A percentile compares a stretch with the other conserved stretches of the same genome.
Conservation (phyloP, 1,140 invertebrate species). For the Drosophila azteca region DNA sequence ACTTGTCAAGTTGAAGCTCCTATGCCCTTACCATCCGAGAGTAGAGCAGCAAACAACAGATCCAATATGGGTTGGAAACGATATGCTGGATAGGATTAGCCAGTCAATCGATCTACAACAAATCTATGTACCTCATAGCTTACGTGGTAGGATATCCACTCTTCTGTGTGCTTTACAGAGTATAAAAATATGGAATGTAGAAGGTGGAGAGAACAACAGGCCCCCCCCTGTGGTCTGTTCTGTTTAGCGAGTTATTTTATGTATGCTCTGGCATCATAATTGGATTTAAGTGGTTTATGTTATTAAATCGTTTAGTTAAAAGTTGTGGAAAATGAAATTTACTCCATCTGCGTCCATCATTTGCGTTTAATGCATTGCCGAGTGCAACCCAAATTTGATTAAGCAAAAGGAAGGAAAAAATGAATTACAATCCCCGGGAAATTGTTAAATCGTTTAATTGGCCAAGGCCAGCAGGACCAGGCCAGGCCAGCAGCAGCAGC, state of each 20-base stretch:
- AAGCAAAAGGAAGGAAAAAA: slow-evolving; percentile 3
- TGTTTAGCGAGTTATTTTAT: not conserved
- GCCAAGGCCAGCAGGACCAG: not conserved
- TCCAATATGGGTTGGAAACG: too few relatives aligned
- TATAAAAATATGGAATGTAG: too few relatives aligned
- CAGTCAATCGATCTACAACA: too few relatives aligned
- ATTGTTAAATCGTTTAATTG: slow-evolving; percentile 44
- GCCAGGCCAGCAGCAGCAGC: too few relatives aligned
- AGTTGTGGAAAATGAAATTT: slow-evolving; percentile 16
- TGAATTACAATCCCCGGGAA: slow-evolving; percentile 23
- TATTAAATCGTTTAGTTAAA: slow-evolving; percentile 35
- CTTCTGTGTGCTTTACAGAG: too few relatives aligned
- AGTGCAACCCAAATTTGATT: slow-evolving; percentile 33
- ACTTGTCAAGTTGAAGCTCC: too few relatives aligned
- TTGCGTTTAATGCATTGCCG: slow-evolving; percentile 25
- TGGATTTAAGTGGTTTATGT: slow-evolving; percentile 41
- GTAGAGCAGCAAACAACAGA: too few relatives aligned
- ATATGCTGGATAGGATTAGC: too few relatives aligned
- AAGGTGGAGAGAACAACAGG: not conserved
- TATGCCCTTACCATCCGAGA: too few relatives aligned
- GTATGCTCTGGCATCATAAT: slow-evolving; percentile 18
- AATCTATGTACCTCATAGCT: too few relatives aligned
- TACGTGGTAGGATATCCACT: too few relatives aligned
- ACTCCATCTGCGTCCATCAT: not conserved
- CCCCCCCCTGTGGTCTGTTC: not conserved